Conservation (phyloP, 1,140 invertebrate species). For the Marisa cornuarietis region DNA sequence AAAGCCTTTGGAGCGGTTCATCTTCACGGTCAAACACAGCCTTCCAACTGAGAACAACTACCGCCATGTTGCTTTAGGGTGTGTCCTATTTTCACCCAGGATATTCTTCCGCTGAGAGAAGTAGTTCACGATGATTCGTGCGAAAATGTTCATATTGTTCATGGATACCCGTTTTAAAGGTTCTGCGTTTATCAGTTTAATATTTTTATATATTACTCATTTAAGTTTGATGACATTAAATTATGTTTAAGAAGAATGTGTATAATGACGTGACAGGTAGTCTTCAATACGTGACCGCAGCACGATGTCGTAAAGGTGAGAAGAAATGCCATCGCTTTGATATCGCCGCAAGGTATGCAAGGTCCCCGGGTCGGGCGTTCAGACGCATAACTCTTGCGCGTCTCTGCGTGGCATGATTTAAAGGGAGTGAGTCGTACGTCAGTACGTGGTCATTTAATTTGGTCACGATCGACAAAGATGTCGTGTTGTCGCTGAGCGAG, state of each 20-base stretch:
- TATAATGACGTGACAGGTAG: not conserved
- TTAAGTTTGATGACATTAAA: not conserved
- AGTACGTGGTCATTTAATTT: no score
- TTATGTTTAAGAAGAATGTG: not conserved
- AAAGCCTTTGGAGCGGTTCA: not conserved
- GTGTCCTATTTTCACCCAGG: conserved; percentile 19
- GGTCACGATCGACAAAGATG: no score
- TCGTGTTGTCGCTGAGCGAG: no score
- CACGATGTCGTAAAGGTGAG: conserved; percentile 3
- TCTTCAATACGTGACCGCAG: not conserved
- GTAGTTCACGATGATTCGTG: conserved; percentile 1
- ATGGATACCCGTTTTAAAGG: no score
- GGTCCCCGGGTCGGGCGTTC: no score
- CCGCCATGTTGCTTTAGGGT: conserved; percentile 24
- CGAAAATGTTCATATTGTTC: not conserved
- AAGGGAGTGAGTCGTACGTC: no score
- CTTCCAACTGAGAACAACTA: conserved; percentile 15
- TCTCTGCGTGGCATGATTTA: no score
- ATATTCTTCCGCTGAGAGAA: conserved; percentile 14
- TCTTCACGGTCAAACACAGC: conserved; percentile 16
- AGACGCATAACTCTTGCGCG: no score
- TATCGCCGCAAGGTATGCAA: conserved; percentile 23
- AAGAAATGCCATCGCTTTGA: conserved; percentile 25
- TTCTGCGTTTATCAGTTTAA: not conserved
- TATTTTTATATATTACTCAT: not conserved